Percentiles rank a stretch among this genome's conserved stretches.
Conservation (phyloP, 1,140 invertebrate genomes). For the Eurosta solidaginis region DNA sequence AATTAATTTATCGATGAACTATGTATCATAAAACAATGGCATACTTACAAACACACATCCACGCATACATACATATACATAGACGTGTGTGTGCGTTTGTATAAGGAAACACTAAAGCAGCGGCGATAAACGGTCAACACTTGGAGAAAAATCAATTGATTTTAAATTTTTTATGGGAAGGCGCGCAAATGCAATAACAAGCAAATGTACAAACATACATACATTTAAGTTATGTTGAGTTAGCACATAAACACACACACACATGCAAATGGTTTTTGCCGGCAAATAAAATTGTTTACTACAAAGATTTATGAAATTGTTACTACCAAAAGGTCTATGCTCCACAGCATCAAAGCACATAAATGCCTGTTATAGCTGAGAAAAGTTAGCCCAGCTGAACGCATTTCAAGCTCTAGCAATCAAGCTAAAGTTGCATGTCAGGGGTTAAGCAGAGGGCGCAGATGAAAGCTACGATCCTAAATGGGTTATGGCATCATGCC, state of each 20-base stretch:
- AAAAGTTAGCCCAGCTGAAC: neutral
- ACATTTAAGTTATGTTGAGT: neutral
- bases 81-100: too few relatives aligned
- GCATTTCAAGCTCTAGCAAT: neutral
- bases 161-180: constrained; percentile 2
- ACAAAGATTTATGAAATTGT: constrained; percentile 17
- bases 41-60: neutral
- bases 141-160: constrained; percentile 10
- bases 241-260: neutral
- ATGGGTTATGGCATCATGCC: constrained; percentile 10
- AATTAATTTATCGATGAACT: constrained; percentile 17
- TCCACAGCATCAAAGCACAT: neutral
- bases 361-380: neutral
- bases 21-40: neutral
- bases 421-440: constrained; percentile 9
- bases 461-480: neutral
- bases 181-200: neutral
- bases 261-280: neutral
- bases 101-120: too few relatives aligned
- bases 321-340: neutral
- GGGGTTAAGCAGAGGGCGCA: constrained; percentile 15
- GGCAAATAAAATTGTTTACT: constrained; percentile 22
- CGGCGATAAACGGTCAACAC: constrained; percentile 1
- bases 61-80: neutral
- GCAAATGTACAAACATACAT: neutral